Evolutionary conservation across 37 sponge, comb jelly and placozoan genomes (phyloP), one percentile per base, ranked within the genome.

Genomic region (Dysidea cf. avara): DNA sequence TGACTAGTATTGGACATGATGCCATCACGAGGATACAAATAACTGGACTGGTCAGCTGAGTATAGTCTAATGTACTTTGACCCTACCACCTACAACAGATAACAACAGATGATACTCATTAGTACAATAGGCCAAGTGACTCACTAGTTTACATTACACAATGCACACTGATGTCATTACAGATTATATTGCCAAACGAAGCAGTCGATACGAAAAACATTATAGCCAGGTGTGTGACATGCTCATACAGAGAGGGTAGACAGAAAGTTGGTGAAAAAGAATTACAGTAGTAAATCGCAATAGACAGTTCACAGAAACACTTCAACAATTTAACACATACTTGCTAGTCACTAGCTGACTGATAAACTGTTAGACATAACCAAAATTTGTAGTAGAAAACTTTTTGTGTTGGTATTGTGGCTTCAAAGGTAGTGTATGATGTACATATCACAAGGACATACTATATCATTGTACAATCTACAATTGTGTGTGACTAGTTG

Each of bases 1-100:
- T 91, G 92, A 68, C 95, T 94, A 4, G 95, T 94, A 68, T 95
- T 95, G 59, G 33, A 69, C 71, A 95, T 39, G 5, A 95, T 21
- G 14, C 71, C 79, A 33, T 56, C 56, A 50, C 84, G 83, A 17
- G 96, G 92, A 57, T 95, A 95, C 28, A 95, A 77, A 38, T 57
- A 68, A n/a, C 29, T 39, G 26, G 85, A 77, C 52, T 87, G 61
- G 21, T 43, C 60, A 35, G 61, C 38, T 32, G 49, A 24, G 43
- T 84, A 95, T 35, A 95, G 80, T n/a, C 81, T 66, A 16, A 95
- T 56, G 36, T 87, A 81, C 60, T 95, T 95, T 9, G 74, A 58
- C 6, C 96, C 96, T 25, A 91, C 70, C 48, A 93, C 89, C 91
- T 90, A 49, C 0, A 30, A 1, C 24, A 2, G 53, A 30, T 18